Percentiles rank a stretch among this genome's conserved stretches.
Evolutionary conservation across 1,140 invertebrate genomes (phyloP).

Genomic region (Carcinoscorpius rotundicauda): DNA sequence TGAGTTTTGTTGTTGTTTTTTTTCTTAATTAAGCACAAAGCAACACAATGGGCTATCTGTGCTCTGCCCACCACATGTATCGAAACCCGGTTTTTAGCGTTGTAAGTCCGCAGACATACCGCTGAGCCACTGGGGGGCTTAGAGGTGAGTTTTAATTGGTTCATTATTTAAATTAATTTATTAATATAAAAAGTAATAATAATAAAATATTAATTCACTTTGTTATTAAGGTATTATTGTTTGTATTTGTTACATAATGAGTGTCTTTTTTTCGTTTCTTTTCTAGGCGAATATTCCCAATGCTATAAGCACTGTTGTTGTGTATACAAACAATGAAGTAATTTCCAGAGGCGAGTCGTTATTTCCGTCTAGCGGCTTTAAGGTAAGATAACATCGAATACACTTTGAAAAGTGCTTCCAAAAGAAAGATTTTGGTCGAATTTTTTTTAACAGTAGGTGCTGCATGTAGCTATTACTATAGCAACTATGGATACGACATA

Average conservation of each 20-base stretch:
- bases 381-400: slow-evolving; percentile 4
- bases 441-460: neutral
- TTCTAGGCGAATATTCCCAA: slow-evolving; percentile 15
- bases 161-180: neutral
- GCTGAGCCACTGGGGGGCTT: neutral
- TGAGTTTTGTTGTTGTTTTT: slow-evolving; percentile 13
- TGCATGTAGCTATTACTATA: neutral
- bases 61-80: neutral
- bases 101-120: no score
- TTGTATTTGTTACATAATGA: neutral
- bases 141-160: slow-evolving; percentile 23
- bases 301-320: slow-evolving; percentile 12
- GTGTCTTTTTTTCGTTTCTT: neutral
- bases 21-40: no score
- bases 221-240: neutral
- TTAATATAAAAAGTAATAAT: neutral
- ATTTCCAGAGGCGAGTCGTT: neutral
- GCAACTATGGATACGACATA: neutral
- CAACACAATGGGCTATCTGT: no score
- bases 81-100: no score
- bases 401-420: neutral
- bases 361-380: slow-evolving; percentile 16
- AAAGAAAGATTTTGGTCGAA: slow-evolving; percentile 1
- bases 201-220: neutral
- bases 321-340: slow-evolving; percentile 4